Evolutionary conservation across 1,140 invertebrate genomes (phyloP), one percentile per base, ranked within the genome.

Genomic region (Meteorus sp.): DNA sequence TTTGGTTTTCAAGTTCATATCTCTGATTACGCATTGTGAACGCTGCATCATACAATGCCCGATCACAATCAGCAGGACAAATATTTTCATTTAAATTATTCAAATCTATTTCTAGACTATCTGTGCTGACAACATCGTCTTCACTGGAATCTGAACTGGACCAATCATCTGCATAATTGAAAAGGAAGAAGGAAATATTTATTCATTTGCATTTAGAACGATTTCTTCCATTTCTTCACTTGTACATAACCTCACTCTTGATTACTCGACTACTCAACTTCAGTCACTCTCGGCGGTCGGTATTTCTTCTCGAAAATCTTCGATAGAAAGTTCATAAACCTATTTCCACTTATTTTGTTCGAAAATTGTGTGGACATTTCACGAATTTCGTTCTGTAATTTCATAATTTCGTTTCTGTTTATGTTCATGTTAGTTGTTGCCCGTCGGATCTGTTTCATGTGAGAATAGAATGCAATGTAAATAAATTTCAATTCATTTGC

Each of bases 221-320:
- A n/a, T n/a, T n/a, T n/a, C n/a, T n/a, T n/a, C n/a, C n/a, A n/a
- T n/a, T n/a, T n/a, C n/a, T n/a, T n/a, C n/a, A n/a, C n/a, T n/a
- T n/a, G n/a, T n/a, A n/a, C n/a, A n/a, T n/a, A n/a, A n/a, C n/a
- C n/a, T n/a, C n/a, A n/a, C n/a, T n/a, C n/a, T n/a, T n/a, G n/a
- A n/a, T n/a, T n/a, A n/a, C n/a, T n/a, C n/a, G n/a, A n/a, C n/a
- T 44, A 2, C 20, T 29, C 17, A 48, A 20, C 45, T 3, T 48
- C 68, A 41, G 29, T 37, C 2, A 53, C 60, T 63, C 85, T 85
- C 0, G 83, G 82, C 3, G 83, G 83, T 44, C 84, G 84, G 63
- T 83, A 88, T 63, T 88, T 90, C 70, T 92, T 92, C 61, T 87
- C 89, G 66, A 89, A 92, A 25, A 93, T 90, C 63, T 86, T 85